phyloP scores from a whole-genome alignment of 2,888 invertebrate species.

The Ectemnius continuus region DNA sequence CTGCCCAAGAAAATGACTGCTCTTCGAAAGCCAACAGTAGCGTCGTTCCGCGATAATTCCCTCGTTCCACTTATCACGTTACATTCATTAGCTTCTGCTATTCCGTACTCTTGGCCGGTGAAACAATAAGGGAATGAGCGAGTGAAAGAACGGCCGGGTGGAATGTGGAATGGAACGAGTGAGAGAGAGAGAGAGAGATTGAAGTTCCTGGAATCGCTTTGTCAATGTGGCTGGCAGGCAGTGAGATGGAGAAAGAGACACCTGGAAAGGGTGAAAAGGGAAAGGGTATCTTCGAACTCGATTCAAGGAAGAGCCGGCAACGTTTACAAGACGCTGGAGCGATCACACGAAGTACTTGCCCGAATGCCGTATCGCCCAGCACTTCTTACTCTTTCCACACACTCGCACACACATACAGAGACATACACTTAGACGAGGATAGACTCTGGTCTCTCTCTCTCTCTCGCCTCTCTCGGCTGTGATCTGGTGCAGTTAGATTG shows the following conservation, averaged over 20 bases:
- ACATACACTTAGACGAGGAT: no score
- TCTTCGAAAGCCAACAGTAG: not conserved
- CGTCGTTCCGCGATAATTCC: not conserved
- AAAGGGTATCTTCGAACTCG: conserved; percentile 43
- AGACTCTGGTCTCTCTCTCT: not conserved
- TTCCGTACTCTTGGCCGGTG: no score
- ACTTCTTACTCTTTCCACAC: no score
- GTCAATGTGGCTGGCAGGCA: no score
- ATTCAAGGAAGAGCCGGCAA: conserved; percentile 51
- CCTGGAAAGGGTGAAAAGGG: not conserved
- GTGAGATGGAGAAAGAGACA: not conserved
- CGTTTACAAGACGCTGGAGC: conserved; percentile 44
- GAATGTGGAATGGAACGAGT: no score
- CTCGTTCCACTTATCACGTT: not conserved
- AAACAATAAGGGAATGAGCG: no score
- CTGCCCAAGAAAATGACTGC: not conserved
- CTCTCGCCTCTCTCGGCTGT: not conserved
- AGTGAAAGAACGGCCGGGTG: no score
- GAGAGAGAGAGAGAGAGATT: no score
- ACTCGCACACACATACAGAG: no score
- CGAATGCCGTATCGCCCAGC: not conserved
- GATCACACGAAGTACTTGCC: conserved; percentile 44
- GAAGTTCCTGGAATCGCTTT: no score
- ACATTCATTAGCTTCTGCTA: not conserved
- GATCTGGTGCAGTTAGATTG: conserved; percentile 31